phyloP scores from a whole-genome alignment of 2,888 invertebrate species.

The Luperina testacea region DNA sequence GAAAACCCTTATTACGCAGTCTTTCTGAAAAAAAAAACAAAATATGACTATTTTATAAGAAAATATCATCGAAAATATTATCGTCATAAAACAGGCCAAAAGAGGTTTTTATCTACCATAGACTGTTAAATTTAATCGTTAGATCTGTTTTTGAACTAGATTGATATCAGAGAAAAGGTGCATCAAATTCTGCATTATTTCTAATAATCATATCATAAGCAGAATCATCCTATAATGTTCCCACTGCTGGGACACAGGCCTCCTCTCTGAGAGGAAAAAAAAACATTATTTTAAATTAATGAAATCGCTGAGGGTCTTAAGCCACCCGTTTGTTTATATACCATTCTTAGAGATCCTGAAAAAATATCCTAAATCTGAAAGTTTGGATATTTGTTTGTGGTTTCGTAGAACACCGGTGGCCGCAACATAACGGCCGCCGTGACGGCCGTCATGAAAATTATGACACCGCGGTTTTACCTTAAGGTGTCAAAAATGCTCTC shows the following conservation, averaged over 20 bases:
- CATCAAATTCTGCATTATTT: background rate
- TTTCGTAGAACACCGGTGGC: too few relatives aligned
- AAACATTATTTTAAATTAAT: background rate
- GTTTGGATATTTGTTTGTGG: background rate
- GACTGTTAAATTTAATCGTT: too few relatives aligned
- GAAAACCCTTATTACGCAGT: conserved; percentile 18
- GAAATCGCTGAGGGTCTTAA: background rate
- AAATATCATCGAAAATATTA: too few relatives aligned
- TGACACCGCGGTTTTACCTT: background rate
- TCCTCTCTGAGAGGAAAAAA: too few relatives aligned
- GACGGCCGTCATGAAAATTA: background rate
- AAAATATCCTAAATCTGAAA: background rate
- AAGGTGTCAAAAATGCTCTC: background rate
- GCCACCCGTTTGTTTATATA: background rate
- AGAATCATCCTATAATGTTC: too few relatives aligned
- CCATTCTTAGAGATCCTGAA: background rate
- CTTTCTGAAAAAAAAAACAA: conserved; percentile 44
- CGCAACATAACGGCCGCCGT: background rate
- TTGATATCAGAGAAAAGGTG: background rate
- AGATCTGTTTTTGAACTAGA: too few relatives aligned
- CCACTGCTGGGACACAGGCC: too few relatives aligned
- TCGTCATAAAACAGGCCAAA: too few relatives aligned
- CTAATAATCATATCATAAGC: background rate
- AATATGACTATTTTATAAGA: background rate
- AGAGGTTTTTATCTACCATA: too few relatives aligned